Percentiles rank a stretch among this genome's conserved stretches.
Conservation (phyloP, 1,140 invertebrate species). For the Aphaenogaster floridana region DNA sequence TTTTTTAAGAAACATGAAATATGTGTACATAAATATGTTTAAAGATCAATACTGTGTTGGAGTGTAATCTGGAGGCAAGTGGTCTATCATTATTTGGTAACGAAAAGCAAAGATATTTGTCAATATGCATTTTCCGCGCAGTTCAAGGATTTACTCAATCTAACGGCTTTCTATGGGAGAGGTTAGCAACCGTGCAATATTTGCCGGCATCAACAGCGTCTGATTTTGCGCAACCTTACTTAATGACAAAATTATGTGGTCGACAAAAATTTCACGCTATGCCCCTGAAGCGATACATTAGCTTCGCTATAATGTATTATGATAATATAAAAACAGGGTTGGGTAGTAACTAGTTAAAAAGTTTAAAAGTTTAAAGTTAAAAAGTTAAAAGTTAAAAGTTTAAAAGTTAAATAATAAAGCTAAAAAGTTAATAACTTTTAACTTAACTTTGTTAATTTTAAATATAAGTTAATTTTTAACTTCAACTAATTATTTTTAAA, state of each 20-base stretch:
- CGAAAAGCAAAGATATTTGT: neutral
- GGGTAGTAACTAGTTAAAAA: too few species aligned
- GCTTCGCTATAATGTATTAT: neutral
- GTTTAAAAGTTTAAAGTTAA: too few species aligned
- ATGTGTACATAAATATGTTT: neutral
- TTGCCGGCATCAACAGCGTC: neutral
- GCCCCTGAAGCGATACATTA: neutral
- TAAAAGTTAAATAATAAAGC: too few species aligned
- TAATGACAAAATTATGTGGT: constrained; percentile 4
- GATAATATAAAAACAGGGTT: neutral
- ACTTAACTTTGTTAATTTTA: too few species aligned
- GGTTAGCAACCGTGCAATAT: neutral
- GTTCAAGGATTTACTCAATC: neutral
- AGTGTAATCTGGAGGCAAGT: neutral
- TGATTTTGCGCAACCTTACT: constrained; percentile 1
- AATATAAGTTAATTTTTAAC: too few species aligned
- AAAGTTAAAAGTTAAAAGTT: too few species aligned
- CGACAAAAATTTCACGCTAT: neutral
- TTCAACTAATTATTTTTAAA: too few species aligned
- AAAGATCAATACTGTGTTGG: neutral
- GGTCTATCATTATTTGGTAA: neutral
- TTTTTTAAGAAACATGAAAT: neutral
- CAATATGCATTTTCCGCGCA: neutral
- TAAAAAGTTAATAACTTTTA: too few species aligned
- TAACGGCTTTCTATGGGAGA: neutral